These are phyloP conservation scores for Sparus aurata DNA, from an alignment of 2,797 vertebrate genomes.

Conservation along the genomic window DNA sequence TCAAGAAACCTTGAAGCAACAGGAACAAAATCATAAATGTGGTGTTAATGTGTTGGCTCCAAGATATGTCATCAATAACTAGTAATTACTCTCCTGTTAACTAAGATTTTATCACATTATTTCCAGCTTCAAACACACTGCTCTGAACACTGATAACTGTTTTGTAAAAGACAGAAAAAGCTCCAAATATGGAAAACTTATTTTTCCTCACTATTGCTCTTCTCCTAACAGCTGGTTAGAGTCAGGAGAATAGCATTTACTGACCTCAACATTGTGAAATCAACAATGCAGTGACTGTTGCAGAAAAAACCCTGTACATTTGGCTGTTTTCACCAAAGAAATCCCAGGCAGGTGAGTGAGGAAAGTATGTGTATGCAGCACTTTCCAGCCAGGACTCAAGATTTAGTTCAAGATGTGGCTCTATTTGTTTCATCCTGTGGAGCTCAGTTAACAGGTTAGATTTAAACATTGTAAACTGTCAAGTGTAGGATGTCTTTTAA, in stretches of 20 bases:
- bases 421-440: neutral
- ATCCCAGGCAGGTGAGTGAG: slow-evolving; percentile 7
- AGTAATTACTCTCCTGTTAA: slow-evolving; percentile 38
- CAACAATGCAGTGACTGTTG: neutral
- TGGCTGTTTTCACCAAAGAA: slow-evolving; percentile 2
- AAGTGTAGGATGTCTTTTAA: neutral
- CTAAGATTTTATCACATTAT: slow-evolving; percentile 12
- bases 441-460: slow-evolving; percentile 20
- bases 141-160: slow-evolving; percentile 1
- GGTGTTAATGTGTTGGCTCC: slow-evolving; percentile 33
- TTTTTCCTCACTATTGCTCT: slow-evolving; percentile 17
- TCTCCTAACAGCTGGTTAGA: neutral
- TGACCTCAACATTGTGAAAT: neutral
- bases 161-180: slow-evolving; percentile 5
- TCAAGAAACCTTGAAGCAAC: slow-evolving; percentile 28
- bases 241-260: slow-evolving; percentile 6
- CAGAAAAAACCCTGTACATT: neutral
- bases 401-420: slow-evolving; percentile 13
- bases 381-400: slow-evolving; percentile 6
- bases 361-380: slow-evolving; percentile 20
- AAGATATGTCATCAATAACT: slow-evolving; percentile 35
- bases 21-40: slow-evolving; percentile 26
- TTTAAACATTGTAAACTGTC: neutral
- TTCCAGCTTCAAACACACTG: slow-evolving; percentile 20
- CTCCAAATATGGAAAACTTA: neutral